Evolutionary conservation across 2,113 vertebrate genomes (phyloP).

Genomic region (Callorhinus ursinus): DNA sequence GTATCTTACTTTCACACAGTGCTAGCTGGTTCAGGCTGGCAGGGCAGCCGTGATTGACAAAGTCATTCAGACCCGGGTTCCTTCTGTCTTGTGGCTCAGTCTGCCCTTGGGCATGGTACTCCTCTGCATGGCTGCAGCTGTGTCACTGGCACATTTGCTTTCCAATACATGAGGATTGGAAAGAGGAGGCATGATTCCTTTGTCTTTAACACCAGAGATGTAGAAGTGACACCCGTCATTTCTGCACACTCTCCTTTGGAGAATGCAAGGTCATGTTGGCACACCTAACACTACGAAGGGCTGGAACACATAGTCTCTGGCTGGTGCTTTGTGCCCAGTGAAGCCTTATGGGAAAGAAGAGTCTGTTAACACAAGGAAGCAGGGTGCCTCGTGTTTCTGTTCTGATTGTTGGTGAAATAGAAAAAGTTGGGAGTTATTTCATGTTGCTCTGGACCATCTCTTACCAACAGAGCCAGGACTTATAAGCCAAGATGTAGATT

Average conservation of each 20-base stretch:
- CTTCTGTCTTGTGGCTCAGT: background rate
- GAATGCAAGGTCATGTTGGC: background rate
- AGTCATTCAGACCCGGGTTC: background rate
- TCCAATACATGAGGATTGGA: background rate
- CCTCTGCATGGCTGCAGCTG: background rate
- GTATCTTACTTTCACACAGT: background rate
- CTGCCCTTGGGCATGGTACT: background rate
- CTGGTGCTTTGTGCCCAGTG: background rate
- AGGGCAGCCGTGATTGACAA: background rate
- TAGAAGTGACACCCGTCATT: too few relatives aligned
- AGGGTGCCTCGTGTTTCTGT: background rate
- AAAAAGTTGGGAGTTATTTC: background rate
- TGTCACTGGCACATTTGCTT: background rate
- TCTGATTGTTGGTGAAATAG: background rate
- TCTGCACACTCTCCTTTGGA: background rate
- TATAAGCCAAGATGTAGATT: background rate
- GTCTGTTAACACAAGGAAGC: background rate
- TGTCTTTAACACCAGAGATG: background rate
- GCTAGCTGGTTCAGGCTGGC: background rate
- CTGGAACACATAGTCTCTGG: background rate
- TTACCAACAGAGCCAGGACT: background rate
- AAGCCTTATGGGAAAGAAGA: background rate
- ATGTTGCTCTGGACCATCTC: background rate
- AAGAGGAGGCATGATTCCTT: background rate
- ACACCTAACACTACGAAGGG: background rate